phyloP scores from a whole-genome alignment of 2,113 vertebrate species.

The Anguilla japonica region DNA sequence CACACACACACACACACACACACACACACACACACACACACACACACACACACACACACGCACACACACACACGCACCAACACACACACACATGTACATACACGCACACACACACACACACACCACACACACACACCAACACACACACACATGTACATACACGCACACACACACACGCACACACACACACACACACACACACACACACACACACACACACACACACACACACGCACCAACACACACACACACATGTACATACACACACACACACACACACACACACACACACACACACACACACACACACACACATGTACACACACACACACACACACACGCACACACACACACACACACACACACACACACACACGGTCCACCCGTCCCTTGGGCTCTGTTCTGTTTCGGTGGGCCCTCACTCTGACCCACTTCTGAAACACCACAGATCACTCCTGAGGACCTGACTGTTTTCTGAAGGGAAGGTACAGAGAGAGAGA shows the following conservation, averaged over 20 bases:
- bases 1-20: neutral
- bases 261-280: too few relatives aligned
- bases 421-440: conserved; percentile 63
- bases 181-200: neutral
- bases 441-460: neutral
- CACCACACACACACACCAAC: neutral
- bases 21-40: too few relatives aligned
- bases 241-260: too few relatives aligned
- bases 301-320: too few relatives aligned
- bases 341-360: neutral
- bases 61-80: neutral
- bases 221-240: neutral
- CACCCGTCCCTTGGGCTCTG: conserved; percentile 13
- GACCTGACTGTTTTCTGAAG: neutral
- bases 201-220: neutral
- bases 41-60: neutral
- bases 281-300: too few relatives aligned
- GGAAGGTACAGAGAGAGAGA: conserved; percentile 6
- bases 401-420: conserved; percentile 41
- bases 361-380: neutral
- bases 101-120: conserved; percentile 7
- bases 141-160: neutral
- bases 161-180: neutral
- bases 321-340: too few relatives aligned
- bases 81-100: neutral